phyloP scores from a whole-genome alignment of 2,888 invertebrate species.

The Siphlonurus alternatus region DNA sequence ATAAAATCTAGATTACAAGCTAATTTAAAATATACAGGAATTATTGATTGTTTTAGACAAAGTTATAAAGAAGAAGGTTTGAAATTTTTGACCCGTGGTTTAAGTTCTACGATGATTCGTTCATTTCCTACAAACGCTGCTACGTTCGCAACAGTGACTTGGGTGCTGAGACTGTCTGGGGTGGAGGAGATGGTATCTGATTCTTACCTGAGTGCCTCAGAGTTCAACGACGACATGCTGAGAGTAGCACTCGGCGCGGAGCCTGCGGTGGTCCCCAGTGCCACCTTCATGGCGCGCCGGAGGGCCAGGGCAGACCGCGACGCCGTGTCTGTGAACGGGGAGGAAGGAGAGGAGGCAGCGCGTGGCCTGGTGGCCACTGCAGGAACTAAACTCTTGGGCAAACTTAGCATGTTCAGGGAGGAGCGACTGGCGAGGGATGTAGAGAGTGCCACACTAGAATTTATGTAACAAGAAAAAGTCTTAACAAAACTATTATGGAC shows the following conservation, averaged over 20 bases:
- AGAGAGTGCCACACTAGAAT: background rate
- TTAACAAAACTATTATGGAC: no score
- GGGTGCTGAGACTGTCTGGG: constrained; percentile 42
- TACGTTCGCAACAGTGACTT: constrained; percentile 73
- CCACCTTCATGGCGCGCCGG: background rate
- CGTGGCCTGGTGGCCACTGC: background rate
- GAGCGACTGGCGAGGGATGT: background rate
- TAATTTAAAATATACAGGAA: constrained; percentile 47
- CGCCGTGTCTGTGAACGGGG: background rate
- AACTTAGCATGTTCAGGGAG: background rate
- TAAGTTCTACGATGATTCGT: constrained; percentile 60
- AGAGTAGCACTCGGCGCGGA: background rate
- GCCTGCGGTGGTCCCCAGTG: background rate
- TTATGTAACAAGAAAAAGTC: background rate
- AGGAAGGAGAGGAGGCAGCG: background rate
- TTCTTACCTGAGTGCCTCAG: background rate
- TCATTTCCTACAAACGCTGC: constrained; percentile 91
- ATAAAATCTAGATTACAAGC: constrained; percentile 77
- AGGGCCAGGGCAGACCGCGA: background rate
- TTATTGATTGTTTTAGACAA: constrained; percentile 54
- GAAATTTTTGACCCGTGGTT: constrained; percentile 51
- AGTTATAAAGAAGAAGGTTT: constrained; percentile 54
- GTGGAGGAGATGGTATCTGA: background rate
- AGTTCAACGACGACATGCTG: background rate
- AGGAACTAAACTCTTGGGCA: background rate